Evolutionary conservation across 23 tunicate species (phyloP).

Genomic region (Ascidia mentula): DNA sequence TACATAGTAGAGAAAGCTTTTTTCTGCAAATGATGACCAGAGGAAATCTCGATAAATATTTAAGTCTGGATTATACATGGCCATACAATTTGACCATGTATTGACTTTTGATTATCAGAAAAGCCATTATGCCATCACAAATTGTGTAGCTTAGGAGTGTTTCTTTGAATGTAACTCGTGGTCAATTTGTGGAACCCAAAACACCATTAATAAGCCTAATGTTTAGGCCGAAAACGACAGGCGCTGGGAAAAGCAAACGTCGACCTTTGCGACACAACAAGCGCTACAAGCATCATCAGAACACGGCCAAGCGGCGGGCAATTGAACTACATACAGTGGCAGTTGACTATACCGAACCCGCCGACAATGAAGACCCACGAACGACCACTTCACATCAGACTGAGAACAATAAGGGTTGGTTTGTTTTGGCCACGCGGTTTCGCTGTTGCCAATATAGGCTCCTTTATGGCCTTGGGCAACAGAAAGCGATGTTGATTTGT

Average conservation of each 20-base stretch:
- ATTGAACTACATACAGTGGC: not conserved
- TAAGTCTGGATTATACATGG: no score
- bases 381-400: not conserved
- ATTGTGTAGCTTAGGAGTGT: no score
- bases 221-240: not conserved
- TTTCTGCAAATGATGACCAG: no score
- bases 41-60: no score
- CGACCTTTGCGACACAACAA: constrained; percentile 1
- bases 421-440: constrained; percentile 1
- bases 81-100: no score
- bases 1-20: no score
- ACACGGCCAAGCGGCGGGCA: not conserved
- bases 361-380: not conserved
- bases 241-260: not conserved
- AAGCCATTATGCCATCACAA: no score
- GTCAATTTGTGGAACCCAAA: no score
- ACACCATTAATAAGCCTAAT: not conserved
- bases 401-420: not conserved
- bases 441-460: constrained; percentile 10
- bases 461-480: no score
- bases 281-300: not conserved
- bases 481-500: no score
- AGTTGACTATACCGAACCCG: not conserved
- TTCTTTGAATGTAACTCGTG: no score
- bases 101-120: no score